Evolutionary conservation across 1,140 invertebrate species (phyloP).

Genomic region (Ylistrum balloti): DNA sequence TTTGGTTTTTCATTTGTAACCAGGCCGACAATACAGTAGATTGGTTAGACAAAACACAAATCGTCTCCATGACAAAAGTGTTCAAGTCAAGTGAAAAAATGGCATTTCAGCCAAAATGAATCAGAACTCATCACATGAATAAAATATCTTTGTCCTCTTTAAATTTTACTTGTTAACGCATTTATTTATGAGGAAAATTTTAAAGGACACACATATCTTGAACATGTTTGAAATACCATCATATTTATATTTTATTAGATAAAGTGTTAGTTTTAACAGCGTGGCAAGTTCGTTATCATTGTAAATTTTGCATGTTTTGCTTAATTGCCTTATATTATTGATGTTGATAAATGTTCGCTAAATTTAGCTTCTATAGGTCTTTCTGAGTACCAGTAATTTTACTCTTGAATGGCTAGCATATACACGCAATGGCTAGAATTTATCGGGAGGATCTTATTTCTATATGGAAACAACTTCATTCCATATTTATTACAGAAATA

Average conservation of each 20-base stretch:
- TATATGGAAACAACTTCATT: background rate
- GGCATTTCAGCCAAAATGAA: too few relatives aligned
- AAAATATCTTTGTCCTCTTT: too few relatives aligned
- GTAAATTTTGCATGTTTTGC: background rate
- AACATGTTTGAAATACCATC: background rate
- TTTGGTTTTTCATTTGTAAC: background rate
- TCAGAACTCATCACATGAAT: too few relatives aligned
- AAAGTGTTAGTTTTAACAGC: background rate
- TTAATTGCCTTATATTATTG: background rate
- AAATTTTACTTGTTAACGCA: background rate
- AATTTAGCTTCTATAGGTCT: background rate
- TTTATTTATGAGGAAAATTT: background rate
- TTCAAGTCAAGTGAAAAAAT: too few relatives aligned
- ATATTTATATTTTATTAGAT: background rate
- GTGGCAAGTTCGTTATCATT: background rate
- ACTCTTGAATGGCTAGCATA: background rate
- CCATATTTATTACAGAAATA: background rate
- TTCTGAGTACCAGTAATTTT: too few relatives aligned
- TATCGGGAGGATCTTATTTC: background rate
- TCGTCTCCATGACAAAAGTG: too few relatives aligned
- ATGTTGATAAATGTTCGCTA: background rate
- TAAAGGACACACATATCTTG: background rate
- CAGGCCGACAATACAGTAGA: too few relatives aligned
- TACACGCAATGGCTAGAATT: background rate
- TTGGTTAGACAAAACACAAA: too few relatives aligned